Conservation (phyloP, 1,140 invertebrate genomes). For the Archivesica marissinica region DNA sequence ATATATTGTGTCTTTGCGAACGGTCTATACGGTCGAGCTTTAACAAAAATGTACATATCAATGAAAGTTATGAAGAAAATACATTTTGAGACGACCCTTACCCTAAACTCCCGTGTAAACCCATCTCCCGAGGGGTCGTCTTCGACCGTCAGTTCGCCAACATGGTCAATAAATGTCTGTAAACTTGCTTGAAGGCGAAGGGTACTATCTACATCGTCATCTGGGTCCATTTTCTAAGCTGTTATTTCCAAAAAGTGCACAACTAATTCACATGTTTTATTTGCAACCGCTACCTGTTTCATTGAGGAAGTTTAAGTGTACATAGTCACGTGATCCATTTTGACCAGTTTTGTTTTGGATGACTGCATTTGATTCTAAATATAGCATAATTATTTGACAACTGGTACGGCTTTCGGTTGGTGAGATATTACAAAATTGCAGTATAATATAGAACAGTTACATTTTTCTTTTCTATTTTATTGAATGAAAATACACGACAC, state of each 20-base stretch:
- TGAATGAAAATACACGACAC: too few species aligned
- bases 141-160: conserved; percentile 84
- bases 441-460: too few species aligned
- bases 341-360: conserved; percentile 33
- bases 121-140: conserved; percentile 82
- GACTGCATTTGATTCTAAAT: conserved; percentile 20
- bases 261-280: not conserved
- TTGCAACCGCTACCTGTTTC: conserved; percentile 14
- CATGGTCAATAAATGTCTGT: conserved; percentile 85
- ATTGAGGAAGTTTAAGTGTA: conserved; percentile 35
- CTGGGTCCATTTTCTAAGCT: conserved; percentile 33
- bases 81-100: conserved; percentile 70
- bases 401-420: too few species aligned
- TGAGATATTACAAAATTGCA: too few species aligned
- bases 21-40: too few species aligned
- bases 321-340: conserved; percentile 8
- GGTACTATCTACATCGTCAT: not conserved
- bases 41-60: too few species aligned
- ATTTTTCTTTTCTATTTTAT: too few species aligned
- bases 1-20: too few species aligned
- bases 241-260: too few species aligned
- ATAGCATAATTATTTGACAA: too few species aligned
- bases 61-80: not conserved
- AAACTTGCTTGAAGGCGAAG: conserved; percentile 80
- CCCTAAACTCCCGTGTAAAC: conserved; percentile 86